Percentiles rank a stretch among this genome's conserved stretches.
Evolutionary conservation across 2,888 invertebrate genomes (phyloP).

Genomic region (Bimastos eiseni): DNA sequence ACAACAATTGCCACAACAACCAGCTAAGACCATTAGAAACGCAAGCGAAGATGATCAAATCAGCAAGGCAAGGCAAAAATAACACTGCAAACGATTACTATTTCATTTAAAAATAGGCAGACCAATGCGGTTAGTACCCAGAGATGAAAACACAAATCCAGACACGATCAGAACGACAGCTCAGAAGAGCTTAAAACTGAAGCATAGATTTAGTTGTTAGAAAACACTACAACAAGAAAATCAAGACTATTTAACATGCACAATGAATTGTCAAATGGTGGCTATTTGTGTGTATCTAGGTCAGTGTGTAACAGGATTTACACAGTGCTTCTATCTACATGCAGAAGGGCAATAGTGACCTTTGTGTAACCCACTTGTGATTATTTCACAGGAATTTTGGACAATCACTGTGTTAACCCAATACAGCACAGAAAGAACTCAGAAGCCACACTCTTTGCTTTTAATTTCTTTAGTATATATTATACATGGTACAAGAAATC

Average conservation of each 20-base stretch:
- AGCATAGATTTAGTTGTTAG: slow-evolving; percentile 1
- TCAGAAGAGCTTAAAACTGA: neutral
- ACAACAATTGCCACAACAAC: slow-evolving; percentile 10
- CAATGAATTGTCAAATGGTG: neutral
- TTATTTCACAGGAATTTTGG: neutral
- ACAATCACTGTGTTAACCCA: neutral
- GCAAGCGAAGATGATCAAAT: neutral
- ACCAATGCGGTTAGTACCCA: neutral
- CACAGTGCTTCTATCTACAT: neutral
- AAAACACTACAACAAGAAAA: neutral
- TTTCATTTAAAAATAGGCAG: neutral
- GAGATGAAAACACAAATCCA: neutral
- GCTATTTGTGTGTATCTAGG: neutral
- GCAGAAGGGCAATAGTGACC: neutral
- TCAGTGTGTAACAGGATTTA: neutral
- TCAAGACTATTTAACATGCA: neutral
- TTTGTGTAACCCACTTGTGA: neutral
- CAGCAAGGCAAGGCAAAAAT: neutral
- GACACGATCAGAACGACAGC: neutral
- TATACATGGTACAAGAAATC: neutral
- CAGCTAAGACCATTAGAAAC: neutral
- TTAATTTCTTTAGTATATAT: neutral
- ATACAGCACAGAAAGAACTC: neutral
- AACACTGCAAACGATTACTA: neutral
- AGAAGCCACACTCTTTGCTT: neutral